Conservation (phyloP, 2,888 invertebrate species). For the Thecophora atra region DNA sequence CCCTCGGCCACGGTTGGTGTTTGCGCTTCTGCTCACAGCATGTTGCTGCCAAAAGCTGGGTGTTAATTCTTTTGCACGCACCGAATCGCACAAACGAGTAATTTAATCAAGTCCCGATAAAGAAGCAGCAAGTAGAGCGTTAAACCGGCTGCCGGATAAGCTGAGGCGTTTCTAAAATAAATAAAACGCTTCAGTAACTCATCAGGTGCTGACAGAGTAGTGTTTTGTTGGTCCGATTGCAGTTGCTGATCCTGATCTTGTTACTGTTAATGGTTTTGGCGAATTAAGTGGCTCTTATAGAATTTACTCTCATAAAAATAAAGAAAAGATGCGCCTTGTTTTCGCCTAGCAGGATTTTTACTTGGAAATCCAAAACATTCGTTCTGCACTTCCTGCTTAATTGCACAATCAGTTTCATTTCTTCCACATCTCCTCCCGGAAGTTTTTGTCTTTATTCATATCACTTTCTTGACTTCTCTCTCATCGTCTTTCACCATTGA, state of each 20-base stretch:
- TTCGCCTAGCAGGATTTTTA: too few relatives aligned
- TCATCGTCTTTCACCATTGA: too few relatives aligned
- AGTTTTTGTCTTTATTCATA: too few relatives aligned
- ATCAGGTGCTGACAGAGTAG: background rate
- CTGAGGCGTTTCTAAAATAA: background rate
- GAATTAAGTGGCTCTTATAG: too few relatives aligned
- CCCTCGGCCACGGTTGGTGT: background rate
- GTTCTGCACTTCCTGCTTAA: background rate
- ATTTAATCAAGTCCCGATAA: conserved; percentile 33
- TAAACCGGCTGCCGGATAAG: conserved; percentile 21
- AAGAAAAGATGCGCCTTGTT: too few relatives aligned
- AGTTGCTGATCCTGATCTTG: background rate
- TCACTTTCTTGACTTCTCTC: too few relatives aligned
- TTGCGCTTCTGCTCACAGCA: background rate
- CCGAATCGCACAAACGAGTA: background rate
- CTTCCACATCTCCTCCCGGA: too few relatives aligned
- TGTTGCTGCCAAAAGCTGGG: conserved; percentile 4
- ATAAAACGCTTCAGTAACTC: conserved; percentile 19
- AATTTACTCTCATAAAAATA: too few relatives aligned
- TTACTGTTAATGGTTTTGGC: too few relatives aligned
- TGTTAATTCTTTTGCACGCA: conserved; percentile 21
- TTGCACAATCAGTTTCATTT: background rate
- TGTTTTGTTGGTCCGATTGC: background rate
- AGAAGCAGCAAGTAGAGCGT: conserved; percentile 27
- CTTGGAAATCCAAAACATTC: background rate